phyloP scores from a whole-genome alignment of 2,888 invertebrate genomes.

The Miltochrista miniata region DNA sequence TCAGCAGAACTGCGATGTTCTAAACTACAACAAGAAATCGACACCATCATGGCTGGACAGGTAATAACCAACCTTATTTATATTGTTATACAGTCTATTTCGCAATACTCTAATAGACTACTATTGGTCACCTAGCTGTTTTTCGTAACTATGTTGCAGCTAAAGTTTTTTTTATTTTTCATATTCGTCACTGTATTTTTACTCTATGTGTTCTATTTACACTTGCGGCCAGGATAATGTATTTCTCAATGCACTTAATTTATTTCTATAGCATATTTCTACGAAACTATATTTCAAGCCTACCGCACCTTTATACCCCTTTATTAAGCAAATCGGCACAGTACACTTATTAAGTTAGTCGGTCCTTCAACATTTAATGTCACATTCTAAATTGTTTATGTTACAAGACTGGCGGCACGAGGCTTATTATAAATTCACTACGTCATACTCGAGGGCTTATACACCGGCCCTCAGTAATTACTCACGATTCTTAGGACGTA shows the following conservation, averaged over 20 bases:
- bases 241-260: neutral
- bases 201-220: slow-evolving; percentile 30
- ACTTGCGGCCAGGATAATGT: slow-evolving; percentile 29
- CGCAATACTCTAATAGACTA: slow-evolving; percentile 19
- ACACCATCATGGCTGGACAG: slow-evolving; percentile 68
- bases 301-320: neutral
- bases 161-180: slow-evolving; percentile 21
- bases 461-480: slow-evolving; percentile 9
- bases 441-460: slow-evolving; percentile 12
- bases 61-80: slow-evolving; percentile 41
- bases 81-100: slow-evolving; percentile 12
- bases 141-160: slow-evolving; percentile 49
- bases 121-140: slow-evolving; percentile 21
- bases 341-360: neutral
- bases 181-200: slow-evolving; percentile 28
- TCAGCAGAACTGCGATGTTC: slow-evolving; percentile 70
- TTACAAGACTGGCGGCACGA: neutral
- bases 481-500: slow-evolving; percentile 8
- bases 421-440: slow-evolving; percentile 15
- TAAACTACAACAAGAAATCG: slow-evolving; percentile 71
- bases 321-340: neutral
- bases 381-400: neutral
- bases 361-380: neutral
- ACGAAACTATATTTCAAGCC: neutral
- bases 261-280: neutral